phyloP scores from a whole-genome alignment of 2,888 invertebrate species.

The Netelia melanura region DNA sequence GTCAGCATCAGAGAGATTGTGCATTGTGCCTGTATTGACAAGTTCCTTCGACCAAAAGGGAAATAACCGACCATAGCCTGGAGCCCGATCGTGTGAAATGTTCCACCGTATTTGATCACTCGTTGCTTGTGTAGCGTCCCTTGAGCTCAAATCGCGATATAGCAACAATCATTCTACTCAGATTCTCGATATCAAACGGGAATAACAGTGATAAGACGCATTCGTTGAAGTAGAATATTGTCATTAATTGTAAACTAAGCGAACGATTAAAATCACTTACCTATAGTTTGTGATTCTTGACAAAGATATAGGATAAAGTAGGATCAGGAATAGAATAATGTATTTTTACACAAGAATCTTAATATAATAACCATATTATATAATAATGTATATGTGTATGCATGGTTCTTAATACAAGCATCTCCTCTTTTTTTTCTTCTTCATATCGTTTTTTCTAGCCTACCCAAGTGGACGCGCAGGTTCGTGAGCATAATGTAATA shows the following conservation, averaged over 20 bases:
- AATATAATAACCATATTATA: conserved; percentile 81
- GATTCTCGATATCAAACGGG: neutral
- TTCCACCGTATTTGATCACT: conserved; percentile 72
- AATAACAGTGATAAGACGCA: neutral
- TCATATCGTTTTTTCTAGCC: conserved; percentile 76
- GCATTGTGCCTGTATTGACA: conserved; percentile 74
- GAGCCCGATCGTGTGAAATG: neutral
- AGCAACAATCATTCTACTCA: neutral
- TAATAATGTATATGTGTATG: conserved; percentile 75
- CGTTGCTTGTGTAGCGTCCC: conserved; percentile 65
- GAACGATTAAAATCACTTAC: conserved; percentile 36
- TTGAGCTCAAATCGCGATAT: conserved; percentile 20
- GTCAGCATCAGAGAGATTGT: conserved; percentile 58
- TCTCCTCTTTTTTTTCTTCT: conserved; percentile 65
- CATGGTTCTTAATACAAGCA: conserved; percentile 79
- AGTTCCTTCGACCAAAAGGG: conserved; percentile 75
- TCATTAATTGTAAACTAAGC: neutral
- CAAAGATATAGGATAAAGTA: neutral
- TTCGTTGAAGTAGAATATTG: too few relatives aligned
- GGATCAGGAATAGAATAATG: conserved; percentile 63
- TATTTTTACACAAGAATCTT: conserved; percentile 73
- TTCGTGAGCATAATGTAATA: conserved; percentile 54
- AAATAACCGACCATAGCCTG: conserved; percentile 67
- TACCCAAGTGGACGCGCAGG: conserved; percentile 78
- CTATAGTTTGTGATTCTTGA: conserved; percentile 13